Evolutionary conservation across 2,113 vertebrate species (phyloP).

Genomic region (Halichoeres trimaculatus): DNA sequence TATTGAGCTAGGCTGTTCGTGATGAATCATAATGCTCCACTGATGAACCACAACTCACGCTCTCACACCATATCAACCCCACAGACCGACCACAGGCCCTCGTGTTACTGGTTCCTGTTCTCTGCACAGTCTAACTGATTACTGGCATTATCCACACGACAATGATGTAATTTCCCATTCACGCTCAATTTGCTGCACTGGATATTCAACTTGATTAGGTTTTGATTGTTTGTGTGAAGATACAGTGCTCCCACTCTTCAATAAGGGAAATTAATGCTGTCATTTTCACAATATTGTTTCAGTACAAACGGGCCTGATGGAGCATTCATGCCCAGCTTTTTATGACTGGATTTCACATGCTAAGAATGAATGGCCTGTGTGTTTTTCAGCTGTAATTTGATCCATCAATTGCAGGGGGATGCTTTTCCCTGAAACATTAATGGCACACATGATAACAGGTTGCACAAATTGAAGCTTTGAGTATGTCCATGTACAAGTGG

Average conservation of each 20-base stretch:
- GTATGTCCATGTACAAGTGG: not conserved
- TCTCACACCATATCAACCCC: slow-evolving; percentile 30
- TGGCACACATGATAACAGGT: not conserved
- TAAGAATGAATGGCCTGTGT: not conserved
- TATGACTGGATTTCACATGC: not conserved
- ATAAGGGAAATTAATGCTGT: slow-evolving; percentile 47
- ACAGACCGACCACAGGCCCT: slow-evolving; percentile 22
- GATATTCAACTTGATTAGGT: slow-evolving; percentile 61
- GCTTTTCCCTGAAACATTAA: not conserved
- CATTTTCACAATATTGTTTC: slow-evolving; percentile 52
- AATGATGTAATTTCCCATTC: slow-evolving; percentile 52
- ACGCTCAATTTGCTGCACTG: slow-evolving; percentile 45
- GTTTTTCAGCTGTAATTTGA: slow-evolving; percentile 18
- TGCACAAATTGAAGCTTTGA: not conserved
- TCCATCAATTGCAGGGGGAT: slow-evolving; percentile 10
- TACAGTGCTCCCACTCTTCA: slow-evolving; percentile 18
- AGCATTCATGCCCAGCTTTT: slow-evolving; percentile 45
- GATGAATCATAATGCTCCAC: slow-evolving; percentile 22
- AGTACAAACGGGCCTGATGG: slow-evolving; percentile 53
- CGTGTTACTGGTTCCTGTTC: slow-evolving; percentile 44
- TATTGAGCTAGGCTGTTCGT: slow-evolving; percentile 3
- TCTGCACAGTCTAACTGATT: slow-evolving; percentile 53
- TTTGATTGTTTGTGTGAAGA: slow-evolving; percentile 65
- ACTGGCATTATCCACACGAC: slow-evolving; percentile 41
- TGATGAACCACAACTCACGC: slow-evolving; percentile 21